phyloP scores from a whole-genome alignment of 2,113 vertebrate species.

The Pseudolaguvia tuberculata region DNA sequence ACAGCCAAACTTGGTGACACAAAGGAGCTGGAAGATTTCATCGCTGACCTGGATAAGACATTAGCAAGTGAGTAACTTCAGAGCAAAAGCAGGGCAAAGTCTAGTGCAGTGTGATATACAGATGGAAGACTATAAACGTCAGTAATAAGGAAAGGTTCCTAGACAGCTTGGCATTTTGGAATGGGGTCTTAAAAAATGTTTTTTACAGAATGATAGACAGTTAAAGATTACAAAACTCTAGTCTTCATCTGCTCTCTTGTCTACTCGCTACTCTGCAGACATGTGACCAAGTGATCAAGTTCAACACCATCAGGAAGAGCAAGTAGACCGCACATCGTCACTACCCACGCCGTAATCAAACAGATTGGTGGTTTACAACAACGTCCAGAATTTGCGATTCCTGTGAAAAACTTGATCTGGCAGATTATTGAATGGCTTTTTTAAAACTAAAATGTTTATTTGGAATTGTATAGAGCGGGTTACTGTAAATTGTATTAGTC shows the following conservation, averaged over 20 bases:
- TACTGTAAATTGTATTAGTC: conserved; percentile 67
- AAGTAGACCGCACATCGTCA: conserved; percentile 23
- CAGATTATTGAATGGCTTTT: conserved; percentile 82
- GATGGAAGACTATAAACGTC: conserved; percentile 42
- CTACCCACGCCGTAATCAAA: conserved; percentile 28
- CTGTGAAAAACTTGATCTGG: conserved; percentile 67
- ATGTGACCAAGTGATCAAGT: conserved; percentile 59
- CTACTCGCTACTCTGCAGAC: conserved; percentile 51
- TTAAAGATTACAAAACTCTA: conserved; percentile 34
- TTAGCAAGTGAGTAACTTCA: conserved; percentile 84
- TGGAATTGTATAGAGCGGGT: conserved; percentile 87
- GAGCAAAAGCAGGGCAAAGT: neutral
- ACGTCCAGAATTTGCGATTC: conserved; percentile 48
- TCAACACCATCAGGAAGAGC: conserved; percentile 39
- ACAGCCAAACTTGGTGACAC: conserved; percentile 96
- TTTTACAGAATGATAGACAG: conserved; percentile 5
- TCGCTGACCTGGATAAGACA: conserved; percentile 91
- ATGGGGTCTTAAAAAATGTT: too few relatives aligned
- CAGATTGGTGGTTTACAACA: neutral
- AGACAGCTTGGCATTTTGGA: neutral
- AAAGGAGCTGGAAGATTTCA: conserved; percentile 95
- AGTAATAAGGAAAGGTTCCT: conserved; percentile 37
- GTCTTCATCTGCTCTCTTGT: conserved; percentile 42
- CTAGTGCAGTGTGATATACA: conserved; percentile 30
- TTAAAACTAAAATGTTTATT: conserved; percentile 75